These are phyloP conservation scores for Coregonus sp. DNA, from an alignment of 2,797 vertebrate species.

Conservation along the genomic window DNA sequence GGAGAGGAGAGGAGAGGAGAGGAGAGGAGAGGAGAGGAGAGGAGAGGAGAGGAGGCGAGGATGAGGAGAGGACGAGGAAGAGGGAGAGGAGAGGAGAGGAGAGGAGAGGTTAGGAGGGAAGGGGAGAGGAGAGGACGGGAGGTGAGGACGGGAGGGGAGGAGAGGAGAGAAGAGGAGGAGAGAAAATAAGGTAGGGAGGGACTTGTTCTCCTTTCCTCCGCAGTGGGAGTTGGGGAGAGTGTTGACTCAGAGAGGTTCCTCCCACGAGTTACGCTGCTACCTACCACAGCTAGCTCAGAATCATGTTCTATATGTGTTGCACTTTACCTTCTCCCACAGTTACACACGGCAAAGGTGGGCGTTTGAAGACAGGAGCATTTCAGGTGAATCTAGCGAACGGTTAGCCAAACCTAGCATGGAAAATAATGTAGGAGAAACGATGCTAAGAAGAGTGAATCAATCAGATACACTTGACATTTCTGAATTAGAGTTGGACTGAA, in stretches of 20 bases:
- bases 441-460: slow-evolving; percentile 41
- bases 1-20: no score
- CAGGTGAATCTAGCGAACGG: no score
- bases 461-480: slow-evolving; percentile 46
- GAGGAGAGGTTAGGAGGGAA: no score
- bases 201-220: slow-evolving; percentile 29
- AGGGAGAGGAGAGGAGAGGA: no score
- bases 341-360: slow-evolving; percentile 2
- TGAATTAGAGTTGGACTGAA: slow-evolving; percentile 43
- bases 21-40: no score
- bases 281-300: neutral
- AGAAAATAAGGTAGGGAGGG: neutral
- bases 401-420: neutral
- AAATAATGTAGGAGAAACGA: neutral
- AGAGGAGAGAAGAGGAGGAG: no score
- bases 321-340: slow-evolving; percentile 2
- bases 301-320: neutral
- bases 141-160: no score
- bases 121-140: no score
- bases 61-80: no score
- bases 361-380: no score
- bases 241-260: slow-evolving; percentile 52
- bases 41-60: no score
- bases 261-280: slow-evolving; percentile 25
- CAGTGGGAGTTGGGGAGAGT: slow-evolving; percentile 44